Base-by-base conservation (phyloP, 2,888 invertebrate species). In the Parasteatoda lunata region DNA sequence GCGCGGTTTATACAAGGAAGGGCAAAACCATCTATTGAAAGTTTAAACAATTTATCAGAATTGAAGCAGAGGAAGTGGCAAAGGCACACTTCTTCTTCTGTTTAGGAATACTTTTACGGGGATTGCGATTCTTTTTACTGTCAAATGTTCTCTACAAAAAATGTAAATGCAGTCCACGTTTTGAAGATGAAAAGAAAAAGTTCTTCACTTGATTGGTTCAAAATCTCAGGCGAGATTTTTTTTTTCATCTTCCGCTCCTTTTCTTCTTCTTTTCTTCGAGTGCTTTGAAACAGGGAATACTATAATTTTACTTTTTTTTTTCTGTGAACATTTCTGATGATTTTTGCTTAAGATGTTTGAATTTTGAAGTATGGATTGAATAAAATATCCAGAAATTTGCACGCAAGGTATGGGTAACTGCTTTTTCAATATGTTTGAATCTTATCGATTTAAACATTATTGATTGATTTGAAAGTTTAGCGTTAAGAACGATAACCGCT, bases 21-120 rank as follows among this genome's bases (percentile, higher is more conserved):
- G 80, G 72, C 66, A 72, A 72, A 72, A 70, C 64, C 65, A 72
- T 80, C 66, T 66, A 72, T 73, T 66, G 80, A 72, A 80, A 80
- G 80, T 80, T 80, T 80, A 80, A 80, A 80, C 80, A 80, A 80
- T 80, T 66, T 73, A 72, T 80, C 80, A 80, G 52, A 80, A 72
- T 48, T 51, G n/a, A 66, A n/a, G 51, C 13, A 7, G 45, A 51
- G 15, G 30, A 80, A 72, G 52, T 51, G 45, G 65, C 15, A 71
- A 78, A 78, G 78, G 70, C 78, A 54, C 45, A 69, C 69, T 78
- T 78, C 70, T 71, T 78, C 69, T 48, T 49, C 70, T 70, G 78
- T 71, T 71, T 54, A 47, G 73, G 73, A 80, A 80, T 80, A 72
- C 80, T 80, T 73, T 80, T 72, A 82, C 76, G 52, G 68, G 69